Base-by-base conservation (phyloP, 2,888 invertebrate genomes). In the Tinea pellionella region DNA sequence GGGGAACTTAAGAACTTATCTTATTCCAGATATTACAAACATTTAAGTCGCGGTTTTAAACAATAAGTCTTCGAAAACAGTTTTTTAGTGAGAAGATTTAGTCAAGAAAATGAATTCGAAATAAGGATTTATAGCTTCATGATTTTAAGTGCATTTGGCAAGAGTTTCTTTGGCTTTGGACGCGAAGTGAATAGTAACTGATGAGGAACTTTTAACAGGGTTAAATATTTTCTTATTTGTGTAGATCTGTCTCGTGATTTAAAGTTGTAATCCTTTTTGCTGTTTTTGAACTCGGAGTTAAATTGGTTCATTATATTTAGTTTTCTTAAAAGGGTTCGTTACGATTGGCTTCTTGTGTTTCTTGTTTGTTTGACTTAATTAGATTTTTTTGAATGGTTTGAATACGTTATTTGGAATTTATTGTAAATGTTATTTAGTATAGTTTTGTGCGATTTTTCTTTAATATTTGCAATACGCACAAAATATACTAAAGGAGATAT, bases 291-390 rank as follows among this genome's bases (percentile, higher is more conserved):
- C 68, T 65, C 65, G 63, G 63, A 73, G 67, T 66, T 66, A 69
- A 76, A 75, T 74, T 73, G 73, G 70, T 71, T 75, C 66, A 69
- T 73, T 77, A 72, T 51, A 30, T 32, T 47, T 18, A 47, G n/a
- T 37, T 24, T 24, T 37, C 37, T 37, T 37, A 37, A 37, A 37
- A 12, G n/a, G 37, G 37, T 37, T 37, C 9, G 37, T 37, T 37
- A 37, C 37, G n/a, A 37, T 37, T 37, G 37, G 37, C 37, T 37
- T 37, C 37, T 37, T 24, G 24, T 24, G 6, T n/a, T n/a, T n/a
- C 6, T 30, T 30, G 4, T 30, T 30, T 30, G 37, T 9, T 37
- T 37, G 37, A 37, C 6, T 9, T 37, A 37, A 37, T 37, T 37
- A 37, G 37, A 9, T 37, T 37, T 6, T 30, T 37, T 9, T 37